Evolutionary conservation across 2,797 vertebrate species (phyloP).

Genomic region (Rhincodon typus): DNA sequence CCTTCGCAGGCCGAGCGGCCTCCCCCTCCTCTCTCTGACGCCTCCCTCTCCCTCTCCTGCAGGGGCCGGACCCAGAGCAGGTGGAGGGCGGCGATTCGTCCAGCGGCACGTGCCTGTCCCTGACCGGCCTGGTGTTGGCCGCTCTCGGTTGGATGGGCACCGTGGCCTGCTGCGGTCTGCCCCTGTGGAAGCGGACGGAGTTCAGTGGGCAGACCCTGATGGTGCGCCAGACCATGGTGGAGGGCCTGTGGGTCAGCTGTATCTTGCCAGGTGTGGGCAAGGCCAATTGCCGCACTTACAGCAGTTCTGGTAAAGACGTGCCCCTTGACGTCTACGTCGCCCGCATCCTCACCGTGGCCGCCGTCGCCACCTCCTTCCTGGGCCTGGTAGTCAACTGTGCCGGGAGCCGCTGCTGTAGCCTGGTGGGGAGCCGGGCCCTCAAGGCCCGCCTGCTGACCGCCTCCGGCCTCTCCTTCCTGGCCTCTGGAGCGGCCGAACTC

Average conservation of each 20-base stretch:
- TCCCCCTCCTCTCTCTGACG: too few relatives aligned
- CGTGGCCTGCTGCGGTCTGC: neutral
- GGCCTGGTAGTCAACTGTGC: neutral
- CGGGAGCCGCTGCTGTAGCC: neutral
- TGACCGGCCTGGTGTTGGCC: neutral
- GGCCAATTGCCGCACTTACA: neutral
- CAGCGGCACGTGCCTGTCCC: neutral
- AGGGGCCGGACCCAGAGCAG: too few relatives aligned
- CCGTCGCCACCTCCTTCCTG: neutral
- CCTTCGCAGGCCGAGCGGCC: too few relatives aligned
- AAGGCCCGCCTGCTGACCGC: neutral
- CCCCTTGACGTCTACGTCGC: neutral
- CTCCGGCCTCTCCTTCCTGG: neutral
- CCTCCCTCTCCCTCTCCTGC: too few relatives aligned
- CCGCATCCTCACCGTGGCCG: neutral
- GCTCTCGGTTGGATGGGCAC: neutral
- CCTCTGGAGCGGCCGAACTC: neutral
- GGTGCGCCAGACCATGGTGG: neutral
- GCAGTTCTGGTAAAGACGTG: neutral
- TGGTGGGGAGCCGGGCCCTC: fast-evolving
- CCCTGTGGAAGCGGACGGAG: neutral
- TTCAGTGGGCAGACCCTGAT: neutral
- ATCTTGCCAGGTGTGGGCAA: neutral
- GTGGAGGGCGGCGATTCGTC: neutral
- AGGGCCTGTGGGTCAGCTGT: neutral